Evolutionary conservation across 2,888 invertebrate genomes (phyloP).

Genomic region (Stenoptilia bipunctidactyla): DNA sequence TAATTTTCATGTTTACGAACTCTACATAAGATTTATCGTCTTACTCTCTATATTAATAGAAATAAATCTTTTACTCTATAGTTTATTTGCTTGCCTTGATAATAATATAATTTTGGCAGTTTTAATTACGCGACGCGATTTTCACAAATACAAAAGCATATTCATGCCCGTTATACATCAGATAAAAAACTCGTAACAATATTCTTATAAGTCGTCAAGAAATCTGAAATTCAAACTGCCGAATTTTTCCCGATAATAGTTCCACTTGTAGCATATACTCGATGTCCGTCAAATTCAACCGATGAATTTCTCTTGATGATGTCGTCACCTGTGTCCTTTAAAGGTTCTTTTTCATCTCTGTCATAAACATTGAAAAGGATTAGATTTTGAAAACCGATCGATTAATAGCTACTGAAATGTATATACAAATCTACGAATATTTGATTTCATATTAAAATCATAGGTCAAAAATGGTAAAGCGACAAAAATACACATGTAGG

Average conservation of each 20-base stretch:
- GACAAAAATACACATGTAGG: not conserved
- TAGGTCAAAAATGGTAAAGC: not conserved
- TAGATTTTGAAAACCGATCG: too few species aligned
- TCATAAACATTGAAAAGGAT: too few species aligned
- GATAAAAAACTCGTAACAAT: slow-evolving; percentile 9
- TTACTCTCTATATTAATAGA: too few species aligned
- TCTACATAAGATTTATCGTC: too few species aligned
- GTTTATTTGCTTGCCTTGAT: too few species aligned
- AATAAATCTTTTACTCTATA: too few species aligned
- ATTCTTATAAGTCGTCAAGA: not conserved
- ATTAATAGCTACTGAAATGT: too few species aligned
- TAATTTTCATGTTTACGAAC: too few species aligned
- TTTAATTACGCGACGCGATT: slow-evolving; percentile 55
- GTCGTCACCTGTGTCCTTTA: slow-evolving; percentile 77
- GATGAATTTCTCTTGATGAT: slow-evolving; percentile 82
- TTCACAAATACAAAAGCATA: slow-evolving; percentile 59
- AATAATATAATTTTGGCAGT: slow-evolving; percentile 54
- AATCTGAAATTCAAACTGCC: slow-evolving; percentile 73
- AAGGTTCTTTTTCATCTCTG: slow-evolving; percentile 86
- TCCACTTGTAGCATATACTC: slow-evolving; percentile 86
- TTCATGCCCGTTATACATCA: slow-evolving; percentile 14
- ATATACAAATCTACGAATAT: too few species aligned
- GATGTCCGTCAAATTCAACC: slow-evolving; percentile 85
- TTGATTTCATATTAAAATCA: too few species aligned
- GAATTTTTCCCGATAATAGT: slow-evolving; percentile 91